Conservation (phyloP, 2,797 vertebrate genomes). For the Sylvia borin region DNA sequence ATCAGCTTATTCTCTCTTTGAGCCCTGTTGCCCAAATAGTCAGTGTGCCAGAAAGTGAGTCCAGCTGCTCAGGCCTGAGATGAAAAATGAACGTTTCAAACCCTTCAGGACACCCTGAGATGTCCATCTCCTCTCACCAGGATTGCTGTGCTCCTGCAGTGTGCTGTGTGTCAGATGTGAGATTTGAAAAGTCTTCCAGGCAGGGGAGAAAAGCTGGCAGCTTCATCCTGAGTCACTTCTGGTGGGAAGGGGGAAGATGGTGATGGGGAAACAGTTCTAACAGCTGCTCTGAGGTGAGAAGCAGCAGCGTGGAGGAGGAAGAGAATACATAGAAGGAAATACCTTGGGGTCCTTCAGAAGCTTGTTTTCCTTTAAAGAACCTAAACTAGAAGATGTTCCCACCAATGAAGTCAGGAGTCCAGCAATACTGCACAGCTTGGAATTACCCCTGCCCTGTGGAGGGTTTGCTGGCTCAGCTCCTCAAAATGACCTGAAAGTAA, state of each 20-base stretch:
- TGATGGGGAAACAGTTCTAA: neutral
- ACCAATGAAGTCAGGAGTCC: neutral
- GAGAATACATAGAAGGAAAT: neutral
- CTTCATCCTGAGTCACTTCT: slow-evolving; percentile 7
- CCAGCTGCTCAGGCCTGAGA: neutral
- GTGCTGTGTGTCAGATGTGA: neutral
- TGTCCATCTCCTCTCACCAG: neutral
- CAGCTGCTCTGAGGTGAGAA: slow-evolving; percentile 1
- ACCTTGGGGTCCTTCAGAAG: neutral
- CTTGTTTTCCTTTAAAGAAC: neutral
- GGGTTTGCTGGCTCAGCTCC: neutral
- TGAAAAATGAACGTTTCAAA: neutral
- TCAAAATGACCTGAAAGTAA: neutral
- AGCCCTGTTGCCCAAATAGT: neutral
- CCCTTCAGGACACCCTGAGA: rapidly evolving
- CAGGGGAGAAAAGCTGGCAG: neutral
- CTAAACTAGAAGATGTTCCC: neutral
- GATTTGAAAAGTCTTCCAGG: neutral
- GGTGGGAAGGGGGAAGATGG: neutral
- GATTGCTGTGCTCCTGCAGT: neutral
- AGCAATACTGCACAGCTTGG: neutral
- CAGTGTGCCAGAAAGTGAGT: rapidly evolving
- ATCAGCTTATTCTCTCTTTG: neutral
- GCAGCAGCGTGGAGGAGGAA: neutral
- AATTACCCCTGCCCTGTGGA: neutral